Conservation (phyloP, 2,797 vertebrate genomes). For the Microchirus variegatus region DNA sequence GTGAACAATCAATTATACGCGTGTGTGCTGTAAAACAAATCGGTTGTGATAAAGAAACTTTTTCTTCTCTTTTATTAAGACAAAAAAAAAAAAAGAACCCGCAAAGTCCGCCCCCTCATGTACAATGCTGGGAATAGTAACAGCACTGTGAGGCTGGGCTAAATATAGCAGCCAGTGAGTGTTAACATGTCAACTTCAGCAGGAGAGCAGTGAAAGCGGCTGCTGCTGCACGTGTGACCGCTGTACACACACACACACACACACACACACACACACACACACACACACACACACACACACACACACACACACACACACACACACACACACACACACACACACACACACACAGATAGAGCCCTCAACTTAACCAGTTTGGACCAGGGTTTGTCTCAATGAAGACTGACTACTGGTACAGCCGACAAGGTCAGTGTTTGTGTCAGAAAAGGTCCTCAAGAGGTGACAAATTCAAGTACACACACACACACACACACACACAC, state of each 20-base stretch:
- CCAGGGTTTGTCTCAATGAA: no score
- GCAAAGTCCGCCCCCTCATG: conserved; percentile 78
- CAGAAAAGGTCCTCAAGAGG: no score
- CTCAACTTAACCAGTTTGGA: no score
- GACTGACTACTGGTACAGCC: no score
- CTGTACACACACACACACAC: conserved; percentile 56
- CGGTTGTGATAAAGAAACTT: conserved; percentile 61
- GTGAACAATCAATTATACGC: conserved; percentile 13
- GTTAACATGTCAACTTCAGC: conserved; percentile 82
- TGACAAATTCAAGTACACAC: no score
- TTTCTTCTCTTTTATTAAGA: conserved; percentile 58
- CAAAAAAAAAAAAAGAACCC: background rate
- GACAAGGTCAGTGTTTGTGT: no score
- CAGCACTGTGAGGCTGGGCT: conserved; percentile 81
- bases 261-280: conserved; percentile 50
- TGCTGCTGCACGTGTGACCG: conserved; percentile 72
- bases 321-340: conserved; percentile 13
- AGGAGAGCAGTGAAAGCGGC: conserved; percentile 70
- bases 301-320: conserved; percentile 19
- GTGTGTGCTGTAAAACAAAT: conserved; percentile 46
- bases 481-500: no score
- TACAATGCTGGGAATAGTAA: conserved; percentile 86
- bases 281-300: no score
- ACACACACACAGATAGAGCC: conserved; percentile 1
- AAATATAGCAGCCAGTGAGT: conserved; percentile 86